Evolutionary conservation across 1,140 invertebrate species (phyloP), one percentile per base, ranked within the genome.

Genomic region (Sycophila sp.): DNA sequence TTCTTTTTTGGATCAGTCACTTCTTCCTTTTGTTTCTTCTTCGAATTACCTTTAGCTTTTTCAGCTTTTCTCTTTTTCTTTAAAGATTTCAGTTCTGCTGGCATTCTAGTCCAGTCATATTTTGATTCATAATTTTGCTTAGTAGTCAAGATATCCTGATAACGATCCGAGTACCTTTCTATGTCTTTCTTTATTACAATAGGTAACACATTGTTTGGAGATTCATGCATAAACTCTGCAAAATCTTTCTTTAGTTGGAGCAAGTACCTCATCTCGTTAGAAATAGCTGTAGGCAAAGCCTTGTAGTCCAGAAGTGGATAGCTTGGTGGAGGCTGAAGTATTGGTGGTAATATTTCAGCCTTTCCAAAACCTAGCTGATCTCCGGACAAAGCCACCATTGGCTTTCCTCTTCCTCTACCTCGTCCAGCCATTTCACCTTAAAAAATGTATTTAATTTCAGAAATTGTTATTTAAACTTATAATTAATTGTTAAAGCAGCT

Each of bases 101-200:
- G 89, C 80, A 91, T 87, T 70, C 84, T 83, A 15, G 71, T 80
- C 87, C 90, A 91, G 66, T 90, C 85, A 58, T 88, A 89, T 1
- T 77, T 78, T 1, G 74, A 51, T n/a, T 86, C 86, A 40, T 83
- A 80, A 65, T 83, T 81, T 11, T 78, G 81, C 55, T 86, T 86
- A 17, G 75, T 76, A 0, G 80, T 77, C 28, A 85, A 76, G 28
- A 86, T 77, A 10, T 86, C 84, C 40, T 90, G 86, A 75, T 92
- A 89, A 70, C 89, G 87, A 75, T 92, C 91, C 0, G 91, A 91
- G 78, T 90, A 90, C 19, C 91, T 84, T 75, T 92, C 88, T 11
- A 92, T 87, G 51, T 91, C 89, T 75, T 87, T 89, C 72, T 89
- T 88, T 38, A 85, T 79, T 38, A 86, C 81, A 63, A 80, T 75